Conservation (phyloP, 2,888 invertebrate genomes). For the Itoplectis maculator region DNA sequence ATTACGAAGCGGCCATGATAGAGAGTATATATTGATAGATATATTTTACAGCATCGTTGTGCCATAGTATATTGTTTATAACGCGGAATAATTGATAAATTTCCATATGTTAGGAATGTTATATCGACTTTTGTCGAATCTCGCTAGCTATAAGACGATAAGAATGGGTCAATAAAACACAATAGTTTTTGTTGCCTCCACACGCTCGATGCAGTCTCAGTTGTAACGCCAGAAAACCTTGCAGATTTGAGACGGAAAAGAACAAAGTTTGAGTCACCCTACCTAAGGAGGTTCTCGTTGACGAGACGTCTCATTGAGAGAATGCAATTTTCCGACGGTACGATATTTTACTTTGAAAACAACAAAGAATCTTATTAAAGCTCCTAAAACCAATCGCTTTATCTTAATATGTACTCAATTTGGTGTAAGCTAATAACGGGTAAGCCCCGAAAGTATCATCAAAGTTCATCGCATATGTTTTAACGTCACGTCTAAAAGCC, state of each 20-base stretch:
- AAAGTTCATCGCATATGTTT: constrained; percentile 56
- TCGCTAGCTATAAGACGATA: constrained; percentile 45
- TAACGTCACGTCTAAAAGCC: constrained; percentile 58
- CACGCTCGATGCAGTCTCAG: constrained; percentile 24
- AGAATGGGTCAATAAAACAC: constrained; percentile 40
- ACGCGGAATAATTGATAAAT: constrained; percentile 33
- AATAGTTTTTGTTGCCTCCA: constrained; percentile 28
- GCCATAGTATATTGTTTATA: constrained; percentile 55
- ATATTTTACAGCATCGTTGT: constrained; percentile 45
- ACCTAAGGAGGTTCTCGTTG: constrained; percentile 80
- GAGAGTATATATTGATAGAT: constrained; percentile 9
- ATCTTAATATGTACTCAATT: constrained; percentile 60
- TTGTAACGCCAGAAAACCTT: constrained; percentile 73
- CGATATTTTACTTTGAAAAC: constrained; percentile 70
- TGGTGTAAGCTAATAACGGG: constrained; percentile 64
- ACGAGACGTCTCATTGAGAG: constrained; percentile 80
- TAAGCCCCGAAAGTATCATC: constrained; percentile 40
- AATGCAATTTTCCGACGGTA: constrained; percentile 81
- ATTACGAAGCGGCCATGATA: constrained; percentile 6
- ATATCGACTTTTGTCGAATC: constrained; percentile 37
- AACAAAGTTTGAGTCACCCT: constrained; percentile 82
- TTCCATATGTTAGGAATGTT: constrained; percentile 33
- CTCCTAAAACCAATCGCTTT: constrained; percentile 70
- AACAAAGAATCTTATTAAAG: constrained; percentile 60
- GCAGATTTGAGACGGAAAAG: constrained; percentile 82